These are phyloP conservation scores for Neolamprologus cancellatus DNA, from an alignment of 2,113 vertebrate genomes.

Conservation along the genomic window DNA sequence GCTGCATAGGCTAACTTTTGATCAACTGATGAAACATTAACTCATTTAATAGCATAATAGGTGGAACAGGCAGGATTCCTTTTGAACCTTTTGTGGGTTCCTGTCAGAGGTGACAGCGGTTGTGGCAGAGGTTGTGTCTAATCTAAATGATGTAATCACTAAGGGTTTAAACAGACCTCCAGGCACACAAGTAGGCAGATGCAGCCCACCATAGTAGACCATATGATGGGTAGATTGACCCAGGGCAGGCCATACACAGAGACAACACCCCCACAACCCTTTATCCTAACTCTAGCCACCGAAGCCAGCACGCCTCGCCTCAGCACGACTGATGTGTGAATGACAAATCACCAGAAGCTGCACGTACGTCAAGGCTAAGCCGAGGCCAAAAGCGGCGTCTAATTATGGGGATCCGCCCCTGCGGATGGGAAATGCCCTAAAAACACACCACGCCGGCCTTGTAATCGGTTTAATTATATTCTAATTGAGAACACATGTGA, in stretches of 20 bases:
- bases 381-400: conserved; percentile 39
- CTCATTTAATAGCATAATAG: neutral
- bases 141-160: neutral
- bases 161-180: conserved; percentile 12
- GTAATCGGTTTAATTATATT: conserved; percentile 59
- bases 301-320: conserved; percentile 20
- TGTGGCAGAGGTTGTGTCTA: neutral
- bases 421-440: conserved; percentile 55
- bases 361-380: conserved; percentile 24
- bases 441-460: conserved; percentile 39
- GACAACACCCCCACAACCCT: neutral
- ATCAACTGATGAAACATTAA: neutral
- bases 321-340: conserved; percentile 52
- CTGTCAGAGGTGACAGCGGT: neutral
- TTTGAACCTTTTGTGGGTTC: neutral
- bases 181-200: neutral
- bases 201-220: neutral
- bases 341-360: conserved; percentile 50
- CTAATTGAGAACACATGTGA: conserved; percentile 57
- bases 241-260: neutral
- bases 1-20: neutral
- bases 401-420: conserved; percentile 65
- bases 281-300: conserved; percentile 4
- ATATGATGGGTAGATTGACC: neutral
- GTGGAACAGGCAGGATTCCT: neutral